Conservation (phyloP, 2,113 vertebrate genomes). For the Grallaria varia region DNA sequence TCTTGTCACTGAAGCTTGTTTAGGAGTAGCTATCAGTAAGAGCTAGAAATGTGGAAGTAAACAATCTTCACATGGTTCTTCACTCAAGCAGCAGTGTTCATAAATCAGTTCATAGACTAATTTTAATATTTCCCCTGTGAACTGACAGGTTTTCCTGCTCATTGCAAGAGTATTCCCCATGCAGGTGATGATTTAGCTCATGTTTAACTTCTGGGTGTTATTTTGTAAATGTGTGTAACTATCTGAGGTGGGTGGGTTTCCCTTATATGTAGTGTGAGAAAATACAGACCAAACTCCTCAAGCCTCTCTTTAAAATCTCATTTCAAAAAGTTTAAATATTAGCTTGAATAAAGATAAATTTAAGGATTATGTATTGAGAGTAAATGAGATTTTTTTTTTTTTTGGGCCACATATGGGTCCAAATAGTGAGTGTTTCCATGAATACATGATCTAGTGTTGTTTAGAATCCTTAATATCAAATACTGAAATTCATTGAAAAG, state of each 20-base stretch:
- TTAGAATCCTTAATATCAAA: background rate
- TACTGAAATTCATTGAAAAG: background rate
- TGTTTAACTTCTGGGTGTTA: background rate
- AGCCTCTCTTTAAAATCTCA: background rate
- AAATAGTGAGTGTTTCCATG: background rate
- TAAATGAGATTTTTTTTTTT: background rate
- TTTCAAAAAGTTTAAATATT: background rate
- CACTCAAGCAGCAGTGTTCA: background rate
- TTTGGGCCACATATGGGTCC: background rate
- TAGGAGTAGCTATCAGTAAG: background rate
- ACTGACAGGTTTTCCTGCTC: background rate
- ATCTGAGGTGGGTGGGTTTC: background rate
- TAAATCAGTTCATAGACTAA: background rate
- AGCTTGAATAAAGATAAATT: background rate
- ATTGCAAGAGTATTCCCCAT: background rate
- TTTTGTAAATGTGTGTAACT: background rate
- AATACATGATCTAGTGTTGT: accelerated
- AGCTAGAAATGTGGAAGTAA: background rate
- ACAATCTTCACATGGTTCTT: background rate
- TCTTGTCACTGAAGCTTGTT: background rate
- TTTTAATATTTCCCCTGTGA: background rate
- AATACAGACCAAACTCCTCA: background rate
- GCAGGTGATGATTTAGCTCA: background rate
- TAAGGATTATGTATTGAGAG: background rate
- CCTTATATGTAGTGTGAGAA: background rate